These are phyloP conservation scores for Phalangium opilio DNA, from an alignment of 2,888 invertebrate genomes.

Conservation along the genomic window DNA sequence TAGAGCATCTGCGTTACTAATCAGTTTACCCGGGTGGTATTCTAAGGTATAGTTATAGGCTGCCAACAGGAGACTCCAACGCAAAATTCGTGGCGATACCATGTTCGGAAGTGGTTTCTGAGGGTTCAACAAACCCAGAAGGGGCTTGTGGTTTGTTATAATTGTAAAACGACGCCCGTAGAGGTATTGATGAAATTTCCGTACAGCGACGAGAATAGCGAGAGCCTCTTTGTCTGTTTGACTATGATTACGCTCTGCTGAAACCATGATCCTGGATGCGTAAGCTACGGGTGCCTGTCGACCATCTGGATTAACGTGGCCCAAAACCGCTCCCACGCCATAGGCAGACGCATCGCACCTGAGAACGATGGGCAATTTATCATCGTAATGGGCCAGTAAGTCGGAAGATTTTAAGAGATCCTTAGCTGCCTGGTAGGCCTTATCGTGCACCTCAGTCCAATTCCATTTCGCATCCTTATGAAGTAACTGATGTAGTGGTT, in stretches of 20 bases:
- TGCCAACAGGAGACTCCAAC: constrained; percentile 7
- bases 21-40: constrained; percentile 3
- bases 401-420: neutral
- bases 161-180: constrained; percentile 17
- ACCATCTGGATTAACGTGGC: constrained; percentile 12
- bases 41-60: neutral
- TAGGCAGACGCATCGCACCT: constrained; percentile 20
- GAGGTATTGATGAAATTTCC: constrained; percentile 21
- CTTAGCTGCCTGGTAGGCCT: constrained; percentile 7
- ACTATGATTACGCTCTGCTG: constrained; percentile 15
- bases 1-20: constrained; percentile 5
- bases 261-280: constrained; percentile 18
- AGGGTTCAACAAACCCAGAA: constrained; percentile 4
- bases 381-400: constrained; percentile 16
- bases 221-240: constrained; percentile 12
- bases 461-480: constrained; percentile 5
- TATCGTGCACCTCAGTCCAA: constrained; percentile 5
- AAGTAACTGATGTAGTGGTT: constrained; percentile 9
- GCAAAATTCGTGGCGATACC: constrained; percentile 6
- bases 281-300: constrained; percentile 18
- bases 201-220: constrained; percentile 17
- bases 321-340: constrained; percentile 20
- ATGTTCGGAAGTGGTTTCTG: constrained; percentile 2
- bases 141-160: constrained; percentile 18
- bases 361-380: constrained; percentile 11